A percentile compares a stretch with the other conserved stretches of the same genome.
These are phyloP conservation scores for Uloborus plumipes DNA, from an alignment of 2,888 invertebrate genomes.

Conservation along the genomic window DNA sequence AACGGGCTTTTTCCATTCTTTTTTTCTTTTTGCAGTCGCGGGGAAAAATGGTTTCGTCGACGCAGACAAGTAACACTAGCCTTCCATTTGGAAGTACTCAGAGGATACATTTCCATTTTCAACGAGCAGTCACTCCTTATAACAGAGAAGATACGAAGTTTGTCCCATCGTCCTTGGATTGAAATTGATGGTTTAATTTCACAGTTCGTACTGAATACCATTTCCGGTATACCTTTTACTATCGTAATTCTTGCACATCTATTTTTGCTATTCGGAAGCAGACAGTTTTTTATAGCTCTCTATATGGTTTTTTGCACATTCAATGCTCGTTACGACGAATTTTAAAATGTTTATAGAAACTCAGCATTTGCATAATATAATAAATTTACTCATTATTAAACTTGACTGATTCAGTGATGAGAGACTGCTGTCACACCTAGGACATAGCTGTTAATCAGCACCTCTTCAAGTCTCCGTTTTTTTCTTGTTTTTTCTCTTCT, in stretches of 20 bases:
- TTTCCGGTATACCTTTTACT: neutral
- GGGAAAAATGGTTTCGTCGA: neutral
- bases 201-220: neutral
- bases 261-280: too few relatives aligned
- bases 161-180: neutral
- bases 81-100: neutral
- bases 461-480: too few relatives aligned
- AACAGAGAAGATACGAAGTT: neutral
- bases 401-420: too few relatives aligned
- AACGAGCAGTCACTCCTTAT: neutral
- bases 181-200: neutral
- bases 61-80: neutral
- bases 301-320: too few relatives aligned
- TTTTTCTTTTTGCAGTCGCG: neutral
- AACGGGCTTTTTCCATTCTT: neutral
- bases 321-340: too few relatives aligned
- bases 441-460: too few relatives aligned
- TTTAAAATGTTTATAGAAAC: too few relatives aligned
- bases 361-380: too few relatives aligned
- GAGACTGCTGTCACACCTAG: too few relatives aligned
- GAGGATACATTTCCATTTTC: neutral
- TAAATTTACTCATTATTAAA: too few relatives aligned
- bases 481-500: too few relatives aligned
- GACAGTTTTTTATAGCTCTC: too few relatives aligned
- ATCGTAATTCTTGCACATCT: neutral